Evolutionary conservation across 2,113 vertebrate genomes (phyloP), one percentile per base, ranked within the genome.

Genomic region (Pelusios castaneus): DNA sequence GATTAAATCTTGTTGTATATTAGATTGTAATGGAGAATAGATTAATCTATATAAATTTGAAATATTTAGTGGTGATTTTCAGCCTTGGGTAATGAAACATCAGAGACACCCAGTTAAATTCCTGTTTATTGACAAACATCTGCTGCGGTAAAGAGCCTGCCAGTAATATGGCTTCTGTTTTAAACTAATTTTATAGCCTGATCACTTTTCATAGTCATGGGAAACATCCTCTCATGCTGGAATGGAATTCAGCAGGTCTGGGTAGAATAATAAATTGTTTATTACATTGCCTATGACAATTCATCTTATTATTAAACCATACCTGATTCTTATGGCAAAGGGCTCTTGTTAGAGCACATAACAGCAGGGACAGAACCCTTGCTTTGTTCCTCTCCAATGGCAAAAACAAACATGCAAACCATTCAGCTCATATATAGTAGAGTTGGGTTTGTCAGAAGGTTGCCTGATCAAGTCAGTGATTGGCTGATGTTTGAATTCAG

Each of bases 31-130:
- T 58, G 47, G 49, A 86, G 83, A 84, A 77, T 3, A 84, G 87
- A 95, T 92, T 94, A 84, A 92, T 93, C 93, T 89, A 41, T 92
- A 92, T 77, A 80, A 63, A 92, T 91, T 58, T 92, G 90, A 94
- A 95, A 47, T 95, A 93, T 94, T 94, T 95, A 93, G 54, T 88
- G 67, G 19, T 86, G 29, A 88, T 96, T 75, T 92, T 95, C 87
- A 63, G 80, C 84, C 87, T 75, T 80, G 89, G 81, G 95, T 92
- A 94, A 89, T 88, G 80, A 96, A 96, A 87, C 92, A 51, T 54
- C 51, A 41, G 89, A 1, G 0, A 93, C 45, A 47, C 67, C 85
- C 67, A 84, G 90, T 96, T 96, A 95, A 82, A 92, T 94, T 96
- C 93, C 83, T 96, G 83, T 93, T 91, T 84, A 84, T 92, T 96